These are phyloP conservation scores for Perithous albicinctus DNA, from an alignment of 2,888 invertebrate species.

Conservation along the genomic window DNA sequence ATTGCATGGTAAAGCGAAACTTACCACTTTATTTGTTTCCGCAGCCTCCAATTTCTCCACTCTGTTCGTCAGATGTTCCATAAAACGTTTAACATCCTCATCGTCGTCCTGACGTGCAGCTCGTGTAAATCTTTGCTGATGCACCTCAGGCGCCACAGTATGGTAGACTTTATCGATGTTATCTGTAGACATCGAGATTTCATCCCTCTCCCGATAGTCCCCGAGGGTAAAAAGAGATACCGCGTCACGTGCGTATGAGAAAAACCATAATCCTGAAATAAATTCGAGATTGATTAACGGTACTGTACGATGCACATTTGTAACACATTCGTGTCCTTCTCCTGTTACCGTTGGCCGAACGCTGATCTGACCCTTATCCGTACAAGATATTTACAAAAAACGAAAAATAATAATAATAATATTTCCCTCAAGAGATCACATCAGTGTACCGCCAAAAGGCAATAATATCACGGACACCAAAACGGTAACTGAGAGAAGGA, in stretches of 20 bases:
- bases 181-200: neutral
- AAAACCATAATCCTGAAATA: conserved; percentile 77
- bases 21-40: conserved; percentile 70
- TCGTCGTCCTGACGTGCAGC: conserved; percentile 33
- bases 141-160: neutral
- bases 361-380: conserved; percentile 65
- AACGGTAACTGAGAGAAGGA: conserved; percentile 83
- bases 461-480: conserved; percentile 50
- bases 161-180: neutral
- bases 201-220: neutral
- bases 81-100: conserved; percentile 66
- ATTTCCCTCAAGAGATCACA: conserved; percentile 63
- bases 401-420: conserved; percentile 4
- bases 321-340: conserved; percentile 70
- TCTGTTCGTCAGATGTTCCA: conserved; percentile 74
- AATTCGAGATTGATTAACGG: conserved; percentile 16
- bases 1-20: neutral
- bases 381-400: conserved; percentile 12
- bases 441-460: conserved; percentile 63
- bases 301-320: conserved; percentile 4
- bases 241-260: conserved; percentile 67
- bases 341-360: conserved; percentile 74
- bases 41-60: conserved; percentile 74
- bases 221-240: conserved; percentile 43
- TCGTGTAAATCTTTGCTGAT: neutral